Evolutionary conservation across 2,113 vertebrate genomes (phyloP).

Genomic region (Trogon surrucura): DNA sequence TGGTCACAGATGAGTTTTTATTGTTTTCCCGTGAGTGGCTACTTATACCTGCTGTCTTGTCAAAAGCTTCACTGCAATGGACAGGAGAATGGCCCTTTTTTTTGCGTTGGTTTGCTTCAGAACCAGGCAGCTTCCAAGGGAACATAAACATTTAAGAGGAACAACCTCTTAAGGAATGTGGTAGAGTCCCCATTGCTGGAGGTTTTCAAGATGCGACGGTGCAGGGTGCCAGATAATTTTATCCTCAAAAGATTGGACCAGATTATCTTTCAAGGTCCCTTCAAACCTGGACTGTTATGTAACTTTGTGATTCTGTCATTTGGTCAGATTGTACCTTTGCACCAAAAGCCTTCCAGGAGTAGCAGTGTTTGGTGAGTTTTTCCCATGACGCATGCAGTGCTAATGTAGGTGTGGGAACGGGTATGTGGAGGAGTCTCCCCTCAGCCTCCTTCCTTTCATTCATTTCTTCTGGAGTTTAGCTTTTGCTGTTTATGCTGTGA

Average conservation of each 20-base stretch:
- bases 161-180: not conserved
- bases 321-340: not conserved
- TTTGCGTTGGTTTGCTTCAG: not conserved
- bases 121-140: not conserved
- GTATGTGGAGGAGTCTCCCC: not conserved
- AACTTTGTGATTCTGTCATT: not conserved
- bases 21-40: not conserved
- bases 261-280: not conserved
- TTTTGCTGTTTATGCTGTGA: not conserved
- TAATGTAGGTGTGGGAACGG: rapidly evolving
- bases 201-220: not conserved
- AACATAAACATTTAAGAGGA: not conserved
- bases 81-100: not conserved
- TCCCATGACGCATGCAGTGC: not conserved
- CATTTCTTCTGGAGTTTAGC: not conserved
- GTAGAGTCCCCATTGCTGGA: not conserved
- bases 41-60: not conserved
- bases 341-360: not conserved
- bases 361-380: not conserved
- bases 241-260: not conserved
- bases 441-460: not conserved
- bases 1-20: conserved; percentile 23
- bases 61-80: not conserved
- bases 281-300: not conserved
- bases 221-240: not conserved